Percentiles rank a stretch among this genome's conserved stretches.
phyloP scores from a whole-genome alignment of 2,113 vertebrate genomes.

The Cervus canadensis region DNA sequence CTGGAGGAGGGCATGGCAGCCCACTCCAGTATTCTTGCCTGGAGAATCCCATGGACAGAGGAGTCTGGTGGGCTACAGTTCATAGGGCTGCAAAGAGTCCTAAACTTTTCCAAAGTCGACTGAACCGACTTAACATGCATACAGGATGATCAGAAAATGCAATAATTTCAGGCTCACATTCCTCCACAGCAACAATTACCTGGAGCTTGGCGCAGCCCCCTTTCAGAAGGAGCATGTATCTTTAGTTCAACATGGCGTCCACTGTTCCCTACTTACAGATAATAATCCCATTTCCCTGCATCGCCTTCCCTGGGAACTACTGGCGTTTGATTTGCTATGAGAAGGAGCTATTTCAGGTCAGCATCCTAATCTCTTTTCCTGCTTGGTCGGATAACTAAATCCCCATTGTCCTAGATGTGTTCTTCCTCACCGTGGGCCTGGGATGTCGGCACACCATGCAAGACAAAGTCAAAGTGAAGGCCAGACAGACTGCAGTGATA shows the following conservation, averaged over 20 bases:
- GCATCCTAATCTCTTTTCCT: too few relatives aligned
- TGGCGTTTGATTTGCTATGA: accelerated
- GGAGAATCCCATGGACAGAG: background rate
- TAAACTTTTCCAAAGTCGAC: background rate
- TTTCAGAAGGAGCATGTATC: background rate
- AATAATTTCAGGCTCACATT: background rate
- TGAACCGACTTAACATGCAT: background rate
- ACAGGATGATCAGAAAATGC: background rate
- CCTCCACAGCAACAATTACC: background rate
- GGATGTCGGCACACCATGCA: accelerated
- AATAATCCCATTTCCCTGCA: background rate
- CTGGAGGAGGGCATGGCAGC: background rate
- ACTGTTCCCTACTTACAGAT: background rate
- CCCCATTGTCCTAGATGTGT: accelerated
- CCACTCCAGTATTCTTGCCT: background rate
- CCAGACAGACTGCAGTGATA: background rate
- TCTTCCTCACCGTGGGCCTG: background rate
- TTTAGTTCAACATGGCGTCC: accelerated
- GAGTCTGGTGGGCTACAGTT: background rate
- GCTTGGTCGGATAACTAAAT: accelerated
- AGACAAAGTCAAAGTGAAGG: background rate
- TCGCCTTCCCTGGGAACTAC: background rate
- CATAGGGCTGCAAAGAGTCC: background rate
- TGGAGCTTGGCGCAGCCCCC: accelerated
- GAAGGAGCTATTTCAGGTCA: background rate